Conservation (phyloP, 2,797 vertebrate species). For the Limnodromus scolopaceus region DNA sequence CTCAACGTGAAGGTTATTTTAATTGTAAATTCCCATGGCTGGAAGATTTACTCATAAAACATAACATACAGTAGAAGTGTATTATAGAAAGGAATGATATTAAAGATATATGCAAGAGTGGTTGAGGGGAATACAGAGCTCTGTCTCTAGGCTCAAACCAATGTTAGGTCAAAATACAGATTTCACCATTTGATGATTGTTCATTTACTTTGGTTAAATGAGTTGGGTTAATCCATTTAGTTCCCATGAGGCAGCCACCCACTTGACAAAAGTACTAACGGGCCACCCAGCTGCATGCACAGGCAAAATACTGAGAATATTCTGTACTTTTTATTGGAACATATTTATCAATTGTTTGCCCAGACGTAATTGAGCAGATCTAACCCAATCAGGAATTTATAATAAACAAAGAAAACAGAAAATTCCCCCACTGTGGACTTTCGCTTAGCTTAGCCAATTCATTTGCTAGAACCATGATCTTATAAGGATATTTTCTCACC, state of each 20-base stretch:
- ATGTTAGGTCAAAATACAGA: not conserved
- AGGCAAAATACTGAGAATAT: not conserved
- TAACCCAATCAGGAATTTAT: not conserved
- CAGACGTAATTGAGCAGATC: not conserved
- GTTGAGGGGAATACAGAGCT: not conserved
- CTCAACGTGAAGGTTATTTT: not conserved
- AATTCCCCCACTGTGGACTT: not conserved
- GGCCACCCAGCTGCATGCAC: not conserved
- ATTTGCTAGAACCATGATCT: not conserved
- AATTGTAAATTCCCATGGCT: slow-evolving; percentile 29
- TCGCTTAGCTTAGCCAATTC: not conserved
- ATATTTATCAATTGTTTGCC: not conserved
- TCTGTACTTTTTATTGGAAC: not conserved
- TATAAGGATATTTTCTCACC: not conserved
- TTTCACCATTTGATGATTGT: not conserved
- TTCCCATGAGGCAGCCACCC: not conserved
- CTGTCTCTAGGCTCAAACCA: not conserved
- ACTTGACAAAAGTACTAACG: not conserved
- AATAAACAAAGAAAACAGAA: not conserved
- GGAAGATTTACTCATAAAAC: slow-evolving; percentile 35
- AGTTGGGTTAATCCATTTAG: not conserved
- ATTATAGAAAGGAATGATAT: not conserved
- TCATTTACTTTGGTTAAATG: not conserved
- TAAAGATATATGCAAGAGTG: not conserved
- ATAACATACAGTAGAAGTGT: not conserved